Conservation (phyloP, 2,888 invertebrate species). For the Bhutanitis thaidina region DNA sequence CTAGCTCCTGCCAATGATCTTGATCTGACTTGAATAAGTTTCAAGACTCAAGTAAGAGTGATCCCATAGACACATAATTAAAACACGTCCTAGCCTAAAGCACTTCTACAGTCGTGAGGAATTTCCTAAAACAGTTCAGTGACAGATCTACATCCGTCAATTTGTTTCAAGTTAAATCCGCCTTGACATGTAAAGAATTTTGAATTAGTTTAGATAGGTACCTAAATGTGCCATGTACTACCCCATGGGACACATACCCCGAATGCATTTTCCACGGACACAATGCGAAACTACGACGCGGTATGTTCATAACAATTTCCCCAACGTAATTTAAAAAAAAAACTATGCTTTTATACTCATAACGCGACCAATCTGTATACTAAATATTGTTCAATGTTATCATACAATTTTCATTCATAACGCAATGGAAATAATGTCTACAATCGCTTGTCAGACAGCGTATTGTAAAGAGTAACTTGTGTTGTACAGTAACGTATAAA, state of each 20-base stretch:
- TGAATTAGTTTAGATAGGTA: no score
- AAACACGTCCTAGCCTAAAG: no score
- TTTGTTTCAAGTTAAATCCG: no score
- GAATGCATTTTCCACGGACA: constrained; percentile 1
- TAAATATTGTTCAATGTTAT: not conserved
- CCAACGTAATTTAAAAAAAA: constrained; percentile 1
- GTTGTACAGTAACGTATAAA: not conserved
- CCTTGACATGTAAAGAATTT: no score
- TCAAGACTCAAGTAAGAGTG: no score
- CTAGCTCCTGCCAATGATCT: no score
- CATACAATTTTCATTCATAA: not conserved
- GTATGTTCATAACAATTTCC: not conserved
- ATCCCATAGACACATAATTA: no score
- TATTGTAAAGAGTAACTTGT: not conserved
- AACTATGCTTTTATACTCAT: not conserved
- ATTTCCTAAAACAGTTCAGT: no score
- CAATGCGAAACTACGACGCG: not conserved
- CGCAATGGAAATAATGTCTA: not conserved
- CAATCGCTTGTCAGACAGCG: not conserved
- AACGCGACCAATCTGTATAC: not conserved
- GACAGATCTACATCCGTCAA: no score
- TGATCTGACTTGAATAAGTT: no score
- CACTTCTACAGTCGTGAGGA: no score
- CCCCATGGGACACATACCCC: not conserved
- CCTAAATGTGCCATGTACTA: no score